A percentile compares a stretch with the other conserved stretches of the same genome.
Conservation (phyloP, 2,113 vertebrate species). For the Corydoras sp. region DNA sequence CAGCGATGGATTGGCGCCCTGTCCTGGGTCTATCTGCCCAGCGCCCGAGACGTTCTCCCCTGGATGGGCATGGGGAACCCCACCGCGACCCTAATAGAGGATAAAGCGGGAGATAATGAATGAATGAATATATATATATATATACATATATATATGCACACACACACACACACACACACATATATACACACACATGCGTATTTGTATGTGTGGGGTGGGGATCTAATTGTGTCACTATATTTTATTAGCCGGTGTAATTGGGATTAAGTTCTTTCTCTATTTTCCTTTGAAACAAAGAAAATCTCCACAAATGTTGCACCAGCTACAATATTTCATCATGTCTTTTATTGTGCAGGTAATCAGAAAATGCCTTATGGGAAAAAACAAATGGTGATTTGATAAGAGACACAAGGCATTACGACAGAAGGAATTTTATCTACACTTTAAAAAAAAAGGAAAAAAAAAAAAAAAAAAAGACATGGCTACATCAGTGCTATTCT, state of each 20-base stretch:
- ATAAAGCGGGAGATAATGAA: too few relatives aligned
- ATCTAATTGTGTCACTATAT: too few relatives aligned
- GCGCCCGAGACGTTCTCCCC: too few relatives aligned
- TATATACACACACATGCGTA: too few relatives aligned
- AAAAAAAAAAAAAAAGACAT: background rate
- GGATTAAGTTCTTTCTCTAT: background rate
- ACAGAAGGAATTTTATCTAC: constrained; percentile 3
- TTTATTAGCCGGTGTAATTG: background rate
- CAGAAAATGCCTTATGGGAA: constrained; percentile 4
- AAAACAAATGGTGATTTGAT: constrained; percentile 36
- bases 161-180: too few relatives aligned
- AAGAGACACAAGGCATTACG: constrained; percentile 14
- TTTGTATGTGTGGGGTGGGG: too few relatives aligned
- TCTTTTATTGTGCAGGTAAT: constrained; percentile 19
- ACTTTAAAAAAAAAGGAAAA: background rate
- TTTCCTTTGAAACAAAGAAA: background rate
- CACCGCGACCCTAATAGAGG: too few relatives aligned
- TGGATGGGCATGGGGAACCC: too few relatives aligned
- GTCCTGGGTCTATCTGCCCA: too few relatives aligned
- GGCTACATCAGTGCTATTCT: constrained; percentile 33
- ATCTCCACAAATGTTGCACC: background rate
- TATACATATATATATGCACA: too few relatives aligned
- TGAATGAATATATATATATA: too few relatives aligned
- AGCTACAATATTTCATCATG: constrained; percentile 12
- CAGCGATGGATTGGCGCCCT: too few relatives aligned